Evolutionary conservation across 2,113 vertebrate genomes (phyloP), one percentile per base, ranked within the genome.

Genomic region (western clawed frog (Xenopus tropicalis)): DNA sequence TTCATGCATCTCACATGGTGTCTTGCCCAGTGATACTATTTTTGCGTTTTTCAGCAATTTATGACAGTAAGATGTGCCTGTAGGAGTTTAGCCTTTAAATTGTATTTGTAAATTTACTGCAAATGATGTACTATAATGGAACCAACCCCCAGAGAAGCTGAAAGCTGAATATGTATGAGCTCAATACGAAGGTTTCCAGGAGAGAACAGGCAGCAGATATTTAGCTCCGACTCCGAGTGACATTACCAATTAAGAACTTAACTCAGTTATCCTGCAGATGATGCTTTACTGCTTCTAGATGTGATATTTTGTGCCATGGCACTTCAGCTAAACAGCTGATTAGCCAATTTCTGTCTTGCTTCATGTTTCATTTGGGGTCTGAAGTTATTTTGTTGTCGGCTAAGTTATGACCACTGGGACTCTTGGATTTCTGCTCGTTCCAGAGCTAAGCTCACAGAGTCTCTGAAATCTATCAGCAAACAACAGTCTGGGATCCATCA

Each of bases 401-500:
- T 59, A 10, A 59, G 21, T 23, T 59, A 59, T 14, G 21, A 59
- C 57, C 57, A 59, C 57, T 59, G 57, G 57, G 57, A 59, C 22
- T 59, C 57, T 59, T 24, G 22, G 57, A 16, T 59, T 59, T 59
- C 57, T 59, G 22, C 16, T 23, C 10, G 11, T 24, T 11, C 20
- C 21, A 20, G 57, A 59, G 22, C 21, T 23, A 59, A 59, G 57
- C 57, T 4, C 14, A 23, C 10, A 24, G 21, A 22, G 52, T 59
- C 20, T 59, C 57, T 59, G 57, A 16, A 12, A 59, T 7, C 22
- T 22, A 59, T 22, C 11, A 59, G 57, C 57, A 59, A 10, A 59
- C 20, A 24, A 24, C 57, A 23, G 20, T 59, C 57, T 59, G 57
- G 57, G 23, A 59, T 59, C 21, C 57, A 59, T 59, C 57, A 59